Conservation (phyloP, 2,113 vertebrate species). For the Albula goreensis region DNA sequence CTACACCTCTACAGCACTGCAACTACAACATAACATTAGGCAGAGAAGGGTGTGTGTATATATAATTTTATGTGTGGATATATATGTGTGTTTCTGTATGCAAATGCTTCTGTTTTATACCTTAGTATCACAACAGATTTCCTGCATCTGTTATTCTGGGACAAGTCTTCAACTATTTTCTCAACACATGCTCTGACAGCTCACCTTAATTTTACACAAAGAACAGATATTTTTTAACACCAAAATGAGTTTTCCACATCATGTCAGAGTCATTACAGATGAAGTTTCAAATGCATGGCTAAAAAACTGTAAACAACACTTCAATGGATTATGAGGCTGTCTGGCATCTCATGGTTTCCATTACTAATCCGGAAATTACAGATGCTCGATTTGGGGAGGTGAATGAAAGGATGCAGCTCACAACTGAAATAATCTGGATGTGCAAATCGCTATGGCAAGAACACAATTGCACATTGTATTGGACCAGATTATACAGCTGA, state of each 20-base stretch:
- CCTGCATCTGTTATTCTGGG: neutral
- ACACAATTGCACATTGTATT: constrained; percentile 59
- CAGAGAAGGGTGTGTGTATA: too few relatives aligned
- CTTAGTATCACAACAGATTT: neutral
- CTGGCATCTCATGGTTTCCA: neutral
- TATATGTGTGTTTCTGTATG: neutral
- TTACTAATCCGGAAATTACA: too few relatives aligned
- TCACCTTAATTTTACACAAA: neutral
- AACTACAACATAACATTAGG: too few relatives aligned
- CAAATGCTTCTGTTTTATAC: too few relatives aligned
- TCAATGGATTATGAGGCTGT: neutral
- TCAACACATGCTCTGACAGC: neutral
- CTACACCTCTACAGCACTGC: too few relatives aligned
- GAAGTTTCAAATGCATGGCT: too few relatives aligned
- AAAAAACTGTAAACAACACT: neutral
- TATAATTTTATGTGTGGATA: too few relatives aligned
- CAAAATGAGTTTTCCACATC: neutral
- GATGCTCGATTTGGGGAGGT: too few relatives aligned
- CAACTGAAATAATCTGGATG: constrained; percentile 58
- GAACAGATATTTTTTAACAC: neutral
- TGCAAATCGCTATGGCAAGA: constrained; percentile 48
- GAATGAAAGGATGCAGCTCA: neutral
- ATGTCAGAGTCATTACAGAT: too few relatives aligned
- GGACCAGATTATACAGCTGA: constrained; percentile 44
- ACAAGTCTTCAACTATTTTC: neutral